Evolutionary conservation across 2,113 vertebrate genomes (phyloP).

Genomic region (Bungarus multicinctus): DNA sequence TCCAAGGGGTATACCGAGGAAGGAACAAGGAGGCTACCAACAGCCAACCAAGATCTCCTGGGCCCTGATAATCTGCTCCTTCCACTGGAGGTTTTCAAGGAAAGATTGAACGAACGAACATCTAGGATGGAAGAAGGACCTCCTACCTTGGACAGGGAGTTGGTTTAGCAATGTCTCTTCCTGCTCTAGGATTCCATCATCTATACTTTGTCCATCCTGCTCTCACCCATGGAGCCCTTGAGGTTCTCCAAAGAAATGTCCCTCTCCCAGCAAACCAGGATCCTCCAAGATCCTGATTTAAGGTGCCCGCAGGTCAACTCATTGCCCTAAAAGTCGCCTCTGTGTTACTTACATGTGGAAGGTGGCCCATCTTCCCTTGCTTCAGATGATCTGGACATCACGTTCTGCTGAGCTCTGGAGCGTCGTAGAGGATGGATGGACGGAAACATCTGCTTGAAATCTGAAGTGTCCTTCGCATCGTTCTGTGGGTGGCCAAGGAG

Average conservation of each 20-base stretch:
- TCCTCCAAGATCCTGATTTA: background rate
- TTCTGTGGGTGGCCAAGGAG: background rate
- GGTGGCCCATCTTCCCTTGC: background rate
- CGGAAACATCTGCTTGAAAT: background rate
- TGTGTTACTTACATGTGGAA: background rate
- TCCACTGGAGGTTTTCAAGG: background rate
- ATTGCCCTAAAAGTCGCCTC: background rate
- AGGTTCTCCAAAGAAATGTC: background rate
- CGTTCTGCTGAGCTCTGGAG: background rate
- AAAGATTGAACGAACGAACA: background rate
- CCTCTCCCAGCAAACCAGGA: background rate
- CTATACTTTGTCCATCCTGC: background rate
- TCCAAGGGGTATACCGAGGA: background rate
- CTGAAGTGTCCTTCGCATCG: background rate
- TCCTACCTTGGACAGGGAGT: background rate
- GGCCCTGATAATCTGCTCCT: background rate
- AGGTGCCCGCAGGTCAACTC: background rate
- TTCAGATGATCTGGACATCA: background rate
- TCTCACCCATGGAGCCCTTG: background rate
- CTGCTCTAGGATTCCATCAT: background rate
- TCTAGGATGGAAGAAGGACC: background rate
- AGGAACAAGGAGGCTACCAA: background rate
- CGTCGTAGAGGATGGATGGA: background rate
- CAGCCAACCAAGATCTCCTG: background rate
- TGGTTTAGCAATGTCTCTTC: background rate